phyloP scores from a whole-genome alignment of 2,113 vertebrate species.

The Tursiops truncatus region DNA sequence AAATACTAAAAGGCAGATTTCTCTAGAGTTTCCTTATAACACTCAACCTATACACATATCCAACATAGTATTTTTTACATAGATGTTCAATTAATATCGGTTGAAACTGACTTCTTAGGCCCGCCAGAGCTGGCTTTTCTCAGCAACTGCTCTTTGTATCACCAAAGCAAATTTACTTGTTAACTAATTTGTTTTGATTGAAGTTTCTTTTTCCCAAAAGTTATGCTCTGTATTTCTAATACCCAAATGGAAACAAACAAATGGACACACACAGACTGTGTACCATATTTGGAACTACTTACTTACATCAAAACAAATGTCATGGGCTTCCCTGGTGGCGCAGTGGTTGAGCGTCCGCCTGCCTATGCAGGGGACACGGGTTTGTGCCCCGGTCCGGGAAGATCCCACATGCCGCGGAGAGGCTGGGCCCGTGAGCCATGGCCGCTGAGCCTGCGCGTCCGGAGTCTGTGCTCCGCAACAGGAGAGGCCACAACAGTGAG shows the following conservation, averaged over 20 bases:
- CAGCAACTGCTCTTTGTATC: not conserved
- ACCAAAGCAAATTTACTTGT: not conserved
- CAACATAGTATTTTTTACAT: not conserved
- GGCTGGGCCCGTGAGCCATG: no score
- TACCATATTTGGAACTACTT: not conserved
- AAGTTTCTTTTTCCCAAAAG: not conserved
- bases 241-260: not conserved
- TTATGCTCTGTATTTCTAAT: not conserved
- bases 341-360: no score
- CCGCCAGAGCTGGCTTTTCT: not conserved
- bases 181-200: not conserved
- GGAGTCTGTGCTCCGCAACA: no score
- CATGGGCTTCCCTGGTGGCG: no score
- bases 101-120: not conserved
- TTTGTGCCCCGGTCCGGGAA: no score
- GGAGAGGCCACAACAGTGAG: no score
- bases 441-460: no score
- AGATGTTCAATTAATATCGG: conserved; percentile 23
- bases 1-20: conserved; percentile 25
- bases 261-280: rapidly evolving
- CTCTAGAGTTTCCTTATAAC: conserved; percentile 17
- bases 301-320: conserved; percentile 50
- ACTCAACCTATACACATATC: not conserved
- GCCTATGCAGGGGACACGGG: no score
- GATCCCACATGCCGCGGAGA: no score